Evolutionary conservation across 2,797 vertebrate genomes (phyloP), one percentile per base, ranked within the genome.

Genomic region (Babyrousa celebensis): DNA sequence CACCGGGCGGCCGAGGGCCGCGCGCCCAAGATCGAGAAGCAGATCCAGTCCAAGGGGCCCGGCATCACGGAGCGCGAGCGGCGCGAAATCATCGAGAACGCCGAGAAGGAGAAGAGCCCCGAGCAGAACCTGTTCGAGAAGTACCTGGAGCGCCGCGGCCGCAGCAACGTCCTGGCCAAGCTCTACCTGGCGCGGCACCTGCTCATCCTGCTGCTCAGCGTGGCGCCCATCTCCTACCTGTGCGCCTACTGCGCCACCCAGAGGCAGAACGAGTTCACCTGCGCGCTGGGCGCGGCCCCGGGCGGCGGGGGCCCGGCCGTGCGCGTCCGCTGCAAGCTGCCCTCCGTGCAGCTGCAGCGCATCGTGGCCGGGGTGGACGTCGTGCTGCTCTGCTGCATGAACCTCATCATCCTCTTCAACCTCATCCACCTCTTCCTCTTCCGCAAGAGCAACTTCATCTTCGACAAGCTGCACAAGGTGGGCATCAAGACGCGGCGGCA

Each of bases 111-210:
- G 98, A 99, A 99, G 98, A 99, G 99, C 96, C 99, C 99, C 0
- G 99, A 99, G 97, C 99, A 99, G 98, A 99, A 99, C 95, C 98
- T 99, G 84, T 99, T 99, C 96, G 99, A 99, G 98, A 99, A 99
- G 98, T 99, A 99, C 94, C 98, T 99, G 94, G 99, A 99, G 97
- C 99, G 99, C 97, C 99, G 99, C 79, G 99, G 99, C 71, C 99
- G 99, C 97, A 99, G 99, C 98, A 99, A 99, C 98, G 99, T 99
- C 98, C 98, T 99, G 97, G 99, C 99, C 95, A 99, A 99, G 98
- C 98, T 99, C 94, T 99, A 99, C 97, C 98, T 99, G 92, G 99
- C 98, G 0, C 99, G 99, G 60, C 99, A 99, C 98, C 97, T 99
- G 96, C 99, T 99, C 89, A 99, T 99, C 95, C 99, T 99, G 98